Percentiles rank a stretch among this genome's conserved stretches.
phyloP scores from a whole-genome alignment of 2,797 vertebrate species.

The Myotis planiceps region DNA sequence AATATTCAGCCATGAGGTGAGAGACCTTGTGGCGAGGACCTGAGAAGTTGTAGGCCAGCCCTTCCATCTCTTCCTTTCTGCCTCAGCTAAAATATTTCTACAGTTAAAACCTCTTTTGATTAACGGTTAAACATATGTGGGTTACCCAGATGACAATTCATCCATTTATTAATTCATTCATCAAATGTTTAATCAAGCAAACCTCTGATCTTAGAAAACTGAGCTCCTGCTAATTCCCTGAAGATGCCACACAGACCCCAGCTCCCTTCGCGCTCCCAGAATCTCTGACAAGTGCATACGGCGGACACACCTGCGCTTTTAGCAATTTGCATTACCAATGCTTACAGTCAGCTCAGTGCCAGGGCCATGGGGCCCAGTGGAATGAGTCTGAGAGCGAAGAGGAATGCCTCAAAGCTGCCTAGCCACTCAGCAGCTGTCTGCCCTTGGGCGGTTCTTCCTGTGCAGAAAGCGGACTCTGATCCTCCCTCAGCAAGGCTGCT shows the following conservation, averaged over 20 bases:
- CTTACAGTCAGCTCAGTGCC: not conserved
- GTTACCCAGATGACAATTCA: not conserved
- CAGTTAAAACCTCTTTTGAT: conserved; percentile 43
- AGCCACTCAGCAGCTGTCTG: conserved; percentile 17
- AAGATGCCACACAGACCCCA: not conserved
- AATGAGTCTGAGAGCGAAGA: not conserved
- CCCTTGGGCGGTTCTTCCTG: conserved; percentile 34
- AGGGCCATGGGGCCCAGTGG: not conserved
- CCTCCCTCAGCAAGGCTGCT: not conserved
- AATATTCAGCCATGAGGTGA: not conserved
- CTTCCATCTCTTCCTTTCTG: not conserved
- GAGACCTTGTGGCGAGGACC: fast-evolving
- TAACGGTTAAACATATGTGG: not conserved
- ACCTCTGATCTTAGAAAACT: not conserved
- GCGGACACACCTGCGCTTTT: not conserved
- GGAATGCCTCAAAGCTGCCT: not conserved
- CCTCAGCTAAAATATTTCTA: conserved; percentile 3
- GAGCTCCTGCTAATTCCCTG: not conserved
- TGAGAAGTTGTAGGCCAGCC: not conserved
- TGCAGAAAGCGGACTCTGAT: not conserved
- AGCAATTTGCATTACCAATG: not conserved
- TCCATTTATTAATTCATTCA: conserved; percentile 41
- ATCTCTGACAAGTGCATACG: not conserved
- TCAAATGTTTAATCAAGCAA: conserved; percentile 39
- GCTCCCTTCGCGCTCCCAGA: not conserved